A percentile compares a stretch with the other conserved stretches of the same genome.
Evolutionary conservation across 2,113 vertebrate species (phyloP).

Genomic region (Tetrax tetrax): DNA sequence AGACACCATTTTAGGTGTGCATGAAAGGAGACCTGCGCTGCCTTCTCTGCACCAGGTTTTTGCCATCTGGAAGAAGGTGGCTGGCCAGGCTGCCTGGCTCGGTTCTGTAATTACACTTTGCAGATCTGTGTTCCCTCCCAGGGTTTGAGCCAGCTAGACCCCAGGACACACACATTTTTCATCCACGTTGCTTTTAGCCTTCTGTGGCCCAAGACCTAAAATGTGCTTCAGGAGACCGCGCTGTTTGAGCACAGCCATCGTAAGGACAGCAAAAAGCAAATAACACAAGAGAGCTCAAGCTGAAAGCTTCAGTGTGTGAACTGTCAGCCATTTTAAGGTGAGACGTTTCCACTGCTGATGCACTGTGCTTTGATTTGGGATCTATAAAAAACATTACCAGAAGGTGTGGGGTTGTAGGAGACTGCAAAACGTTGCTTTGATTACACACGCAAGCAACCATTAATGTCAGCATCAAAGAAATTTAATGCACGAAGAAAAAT

Average conservation of each 20-base stretch:
- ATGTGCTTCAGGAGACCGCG: not conserved
- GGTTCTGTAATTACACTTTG: not conserved
- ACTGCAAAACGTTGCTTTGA: not conserved
- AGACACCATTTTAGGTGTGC: not conserved
- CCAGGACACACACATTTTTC: not conserved
- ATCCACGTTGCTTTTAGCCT: not conserved
- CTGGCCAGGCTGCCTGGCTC: not conserved
- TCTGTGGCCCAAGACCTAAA: not conserved
- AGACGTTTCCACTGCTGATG: constrained; percentile 21
- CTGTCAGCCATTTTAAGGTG: constrained; percentile 47
- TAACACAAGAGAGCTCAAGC: not conserved
- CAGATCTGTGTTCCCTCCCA: not conserved
- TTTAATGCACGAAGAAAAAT: not conserved
- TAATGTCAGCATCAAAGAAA: not conserved
- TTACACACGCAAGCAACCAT: not conserved
- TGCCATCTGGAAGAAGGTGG: not conserved
- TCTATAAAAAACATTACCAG: constrained; percentile 23
- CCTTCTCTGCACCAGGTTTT: not conserved
- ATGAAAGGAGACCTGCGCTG: not conserved
- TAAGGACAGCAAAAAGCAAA: not conserved
- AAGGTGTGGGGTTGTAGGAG: constrained; percentile 41
- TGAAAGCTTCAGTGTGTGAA: not conserved
- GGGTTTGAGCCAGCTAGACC: not conserved
- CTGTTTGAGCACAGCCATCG: not conserved
- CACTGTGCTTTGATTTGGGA: not conserved